Evolutionary conservation across 1,140 invertebrate genomes (phyloP), one percentile per base, ranked within the genome.

Genomic region (Heterodera schachtii): DNA sequence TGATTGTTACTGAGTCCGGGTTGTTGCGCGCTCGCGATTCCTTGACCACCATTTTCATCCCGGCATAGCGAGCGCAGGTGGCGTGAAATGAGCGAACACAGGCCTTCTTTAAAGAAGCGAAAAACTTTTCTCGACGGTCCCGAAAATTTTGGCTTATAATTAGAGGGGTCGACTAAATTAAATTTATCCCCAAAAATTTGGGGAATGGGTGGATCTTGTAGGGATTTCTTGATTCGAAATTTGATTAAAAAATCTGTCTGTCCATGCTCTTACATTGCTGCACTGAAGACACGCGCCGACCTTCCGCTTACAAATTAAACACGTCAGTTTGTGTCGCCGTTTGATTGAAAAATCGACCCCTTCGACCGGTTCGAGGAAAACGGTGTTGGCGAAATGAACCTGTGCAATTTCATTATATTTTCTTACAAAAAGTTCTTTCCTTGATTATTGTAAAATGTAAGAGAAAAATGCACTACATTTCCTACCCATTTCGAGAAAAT

Each of bases 251-350:
- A 31, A 46, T 31, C 31, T 31, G 1, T 31, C 31, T 31, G 31
- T 1, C 31, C 13, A 19, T n/a, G 52, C 60, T 43, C 47, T 84
- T 57, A 85, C 84, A 60, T 84, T 81, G 66, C 84, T 85, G 60
- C 97, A 99, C 91, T 99, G 97, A 84, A 99, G 98, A 88, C 97
- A 99, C 2, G 97, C 97, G 0, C 97, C 97, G 0, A 94, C 93
- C 76, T 95, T 93, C 89, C 97, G 94, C 90, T 97, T 98, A 90
- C 97, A 99, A 75, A 99, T 95, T 88, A 95, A 98, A 89, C 97
- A 99, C 2, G 94, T 94, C 1, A 99, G 92, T 87, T 95, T 95
- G 95, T 96, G 98, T 19, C 97, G 92, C 0, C 96, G 96, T 19
- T 95, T 92, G 3, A 96, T 96, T 87, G 99, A 98, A 83, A 94